These are phyloP conservation scores for Heterocephalus glaber DNA, from an alignment of 2,113 vertebrate genomes.

Conservation along the genomic window DNA sequence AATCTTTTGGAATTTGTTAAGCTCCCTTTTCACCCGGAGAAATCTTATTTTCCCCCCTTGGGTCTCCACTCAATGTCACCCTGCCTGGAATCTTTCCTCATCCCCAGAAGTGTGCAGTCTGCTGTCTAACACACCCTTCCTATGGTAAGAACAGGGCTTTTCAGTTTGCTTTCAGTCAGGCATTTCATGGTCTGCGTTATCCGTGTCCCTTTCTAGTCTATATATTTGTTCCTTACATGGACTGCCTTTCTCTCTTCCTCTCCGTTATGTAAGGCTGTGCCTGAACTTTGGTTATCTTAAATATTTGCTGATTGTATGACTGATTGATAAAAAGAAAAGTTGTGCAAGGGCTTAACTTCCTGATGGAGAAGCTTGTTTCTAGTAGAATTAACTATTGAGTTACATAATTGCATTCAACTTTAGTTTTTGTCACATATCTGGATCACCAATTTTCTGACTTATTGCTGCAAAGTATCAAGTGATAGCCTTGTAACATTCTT, in stretches of 20 bases:
- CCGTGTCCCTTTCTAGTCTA: not conserved
- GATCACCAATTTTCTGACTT: not conserved
- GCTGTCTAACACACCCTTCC: not conserved
- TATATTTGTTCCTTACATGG: not conserved
- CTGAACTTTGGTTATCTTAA: not conserved
- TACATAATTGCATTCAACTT: not conserved
- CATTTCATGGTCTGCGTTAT: not conserved
- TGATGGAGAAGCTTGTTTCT: slow-evolving; percentile 20
- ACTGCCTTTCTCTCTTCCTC: not conserved
- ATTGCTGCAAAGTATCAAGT: slow-evolving; percentile 7
- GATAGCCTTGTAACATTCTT: not conserved
- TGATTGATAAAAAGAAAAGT: slow-evolving; percentile 21
- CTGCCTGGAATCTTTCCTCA: not conserved
- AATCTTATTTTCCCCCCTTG: not conserved
- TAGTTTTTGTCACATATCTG: not conserved
- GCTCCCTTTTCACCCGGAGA: not conserved
- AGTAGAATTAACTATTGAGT: slow-evolving; percentile 11
- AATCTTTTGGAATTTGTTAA: slow-evolving; percentile 16
- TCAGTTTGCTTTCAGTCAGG: not conserved
- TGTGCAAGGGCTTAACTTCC: not conserved
- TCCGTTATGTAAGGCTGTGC: not conserved
- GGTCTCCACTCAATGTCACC: not conserved
- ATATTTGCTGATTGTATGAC: slow-evolving; percentile 34
- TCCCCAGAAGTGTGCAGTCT: not conserved
- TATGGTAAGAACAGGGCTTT: not conserved